phyloP scores from a whole-genome alignment of 1,140 invertebrate genomes.

The Tachypleus tridentatus region DNA sequence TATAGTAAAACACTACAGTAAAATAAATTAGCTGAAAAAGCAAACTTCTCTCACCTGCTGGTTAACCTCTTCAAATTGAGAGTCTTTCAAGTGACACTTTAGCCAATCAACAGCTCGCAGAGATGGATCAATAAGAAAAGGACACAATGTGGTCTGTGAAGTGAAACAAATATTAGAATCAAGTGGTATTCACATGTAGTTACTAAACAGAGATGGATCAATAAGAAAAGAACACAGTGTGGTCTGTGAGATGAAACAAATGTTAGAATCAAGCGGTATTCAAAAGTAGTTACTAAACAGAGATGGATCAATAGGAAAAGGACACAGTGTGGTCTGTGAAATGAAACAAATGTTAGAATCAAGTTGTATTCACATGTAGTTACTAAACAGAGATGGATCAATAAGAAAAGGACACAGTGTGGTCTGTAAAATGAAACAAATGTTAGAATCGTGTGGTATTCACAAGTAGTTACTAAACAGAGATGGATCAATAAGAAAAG shows the following conservation, averaged over 20 bases:
- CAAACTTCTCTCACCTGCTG: slow-evolving; percentile 41
- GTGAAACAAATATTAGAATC: too few relatives aligned
- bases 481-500: slow-evolving; percentile 81
- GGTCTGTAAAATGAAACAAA: slow-evolving; percentile 32
- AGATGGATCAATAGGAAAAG: slow-evolving; percentile 81
- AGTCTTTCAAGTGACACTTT: slow-evolving; percentile 50
- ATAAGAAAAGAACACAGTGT: slow-evolving; percentile 58
- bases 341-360: too few relatives aligned
- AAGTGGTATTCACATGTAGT: too few relatives aligned
- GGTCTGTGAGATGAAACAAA: slow-evolving; percentile 32
- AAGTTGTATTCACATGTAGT: too few relatives aligned
- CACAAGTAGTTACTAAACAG: too few relatives aligned
- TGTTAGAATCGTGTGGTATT: too few relatives aligned
- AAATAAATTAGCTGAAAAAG: slow-evolving; percentile 11
- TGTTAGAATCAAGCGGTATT: too few relatives aligned
- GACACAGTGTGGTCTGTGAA: slow-evolving; percentile 42
- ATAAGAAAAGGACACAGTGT: slow-evolving; percentile 58
- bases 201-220: slow-evolving; percentile 59
- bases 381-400: slow-evolving; percentile 59
- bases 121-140: slow-evolving; percentile 81
- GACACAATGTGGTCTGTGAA: slow-evolving; percentile 42
- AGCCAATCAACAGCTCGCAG: slow-evolving; percentile 73
- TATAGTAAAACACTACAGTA: slow-evolving; percentile 3
- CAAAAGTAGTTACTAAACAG: slow-evolving; percentile 30
- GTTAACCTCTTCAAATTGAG: slow-evolving; percentile 56